phyloP scores from a whole-genome alignment of 2,888 invertebrate genomes.

The Spisula subtruncata region DNA sequence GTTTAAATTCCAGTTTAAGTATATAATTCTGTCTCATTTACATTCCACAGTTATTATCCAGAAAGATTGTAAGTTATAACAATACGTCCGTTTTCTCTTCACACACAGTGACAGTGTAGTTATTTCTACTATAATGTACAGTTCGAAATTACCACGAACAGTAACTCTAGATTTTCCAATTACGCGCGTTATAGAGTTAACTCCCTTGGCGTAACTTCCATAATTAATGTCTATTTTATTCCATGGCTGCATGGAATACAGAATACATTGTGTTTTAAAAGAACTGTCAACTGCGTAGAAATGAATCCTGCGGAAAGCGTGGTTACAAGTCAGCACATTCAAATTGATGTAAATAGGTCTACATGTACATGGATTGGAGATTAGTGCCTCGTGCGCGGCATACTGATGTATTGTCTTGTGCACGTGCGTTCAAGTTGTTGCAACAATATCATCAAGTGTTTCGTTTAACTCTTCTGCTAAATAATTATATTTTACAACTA shows the following conservation, averaged over 20 bases:
- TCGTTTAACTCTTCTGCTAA: too few species aligned
- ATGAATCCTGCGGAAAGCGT: too few species aligned
- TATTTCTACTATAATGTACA: neutral
- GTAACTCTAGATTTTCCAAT: neutral
- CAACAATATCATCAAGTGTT: too few species aligned
- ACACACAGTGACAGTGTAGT: slow-evolving; percentile 2
- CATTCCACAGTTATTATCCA: neutral
- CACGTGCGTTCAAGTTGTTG: too few species aligned
- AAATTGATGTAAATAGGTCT: too few species aligned
- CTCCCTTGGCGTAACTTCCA: neutral
- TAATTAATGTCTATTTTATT: neutral
- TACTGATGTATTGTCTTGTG: too few species aligned
- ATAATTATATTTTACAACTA: too few species aligned
- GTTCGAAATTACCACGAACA: neutral
- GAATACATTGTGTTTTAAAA: neutral
- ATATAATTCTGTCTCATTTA: neutral
- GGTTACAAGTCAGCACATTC: too few species aligned
- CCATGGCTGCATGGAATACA: neutral
- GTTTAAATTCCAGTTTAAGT: slow-evolving; percentile 11
- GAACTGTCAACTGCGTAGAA: neutral
- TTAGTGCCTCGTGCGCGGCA: too few species aligned
- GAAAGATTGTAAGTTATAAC: neutral
- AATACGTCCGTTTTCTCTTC: neutral
- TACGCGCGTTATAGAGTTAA: neutral
- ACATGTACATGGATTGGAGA: too few species aligned